Evolutionary conservation across 2,797 vertebrate species (phyloP).

Genomic region (Darevskia nairensis): DNA sequence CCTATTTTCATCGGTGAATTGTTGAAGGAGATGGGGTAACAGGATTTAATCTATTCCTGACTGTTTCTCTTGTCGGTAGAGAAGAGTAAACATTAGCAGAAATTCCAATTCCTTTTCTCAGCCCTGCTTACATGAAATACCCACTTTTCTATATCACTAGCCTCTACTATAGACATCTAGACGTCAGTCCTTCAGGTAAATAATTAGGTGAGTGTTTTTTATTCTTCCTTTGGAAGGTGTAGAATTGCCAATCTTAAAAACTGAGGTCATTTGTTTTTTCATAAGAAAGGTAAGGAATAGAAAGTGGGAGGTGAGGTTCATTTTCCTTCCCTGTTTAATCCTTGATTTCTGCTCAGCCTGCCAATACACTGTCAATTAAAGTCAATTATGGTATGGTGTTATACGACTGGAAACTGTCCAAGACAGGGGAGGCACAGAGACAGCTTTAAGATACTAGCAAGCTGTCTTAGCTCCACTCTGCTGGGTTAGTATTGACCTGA

Average conservation of each 20-base stretch:
- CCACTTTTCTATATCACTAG: constrained; percentile 14
- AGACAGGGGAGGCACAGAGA: background rate
- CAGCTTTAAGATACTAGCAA: background rate
- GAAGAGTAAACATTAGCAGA: background rate
- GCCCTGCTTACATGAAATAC: background rate
- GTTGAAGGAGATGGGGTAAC: no score
- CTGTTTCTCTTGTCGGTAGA: background rate
- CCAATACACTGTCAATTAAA: constrained; percentile 31
- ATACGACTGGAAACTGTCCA: constrained; percentile 19
- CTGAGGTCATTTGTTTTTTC: constrained; percentile 21
- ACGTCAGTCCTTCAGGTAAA: constrained; percentile 49
- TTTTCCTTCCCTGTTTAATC: background rate
- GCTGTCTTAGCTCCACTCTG: background rate
- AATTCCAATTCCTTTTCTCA: background rate
- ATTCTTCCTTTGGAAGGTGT: constrained; percentile 15
- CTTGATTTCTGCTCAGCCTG: constrained; percentile 35
- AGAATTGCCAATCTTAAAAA: constrained; percentile 17
- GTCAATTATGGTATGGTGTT: constrained; percentile 6
- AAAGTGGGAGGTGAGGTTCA: background rate
- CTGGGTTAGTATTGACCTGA: background rate
- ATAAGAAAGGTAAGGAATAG: background rate
- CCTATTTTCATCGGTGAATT: no score
- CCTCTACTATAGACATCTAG: constrained; percentile 47
- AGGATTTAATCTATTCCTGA: no score
- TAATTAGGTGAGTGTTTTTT: constrained; percentile 37